phyloP scores from a whole-genome alignment of 1,140 invertebrate species.

The Drosophila bocki region DNA sequence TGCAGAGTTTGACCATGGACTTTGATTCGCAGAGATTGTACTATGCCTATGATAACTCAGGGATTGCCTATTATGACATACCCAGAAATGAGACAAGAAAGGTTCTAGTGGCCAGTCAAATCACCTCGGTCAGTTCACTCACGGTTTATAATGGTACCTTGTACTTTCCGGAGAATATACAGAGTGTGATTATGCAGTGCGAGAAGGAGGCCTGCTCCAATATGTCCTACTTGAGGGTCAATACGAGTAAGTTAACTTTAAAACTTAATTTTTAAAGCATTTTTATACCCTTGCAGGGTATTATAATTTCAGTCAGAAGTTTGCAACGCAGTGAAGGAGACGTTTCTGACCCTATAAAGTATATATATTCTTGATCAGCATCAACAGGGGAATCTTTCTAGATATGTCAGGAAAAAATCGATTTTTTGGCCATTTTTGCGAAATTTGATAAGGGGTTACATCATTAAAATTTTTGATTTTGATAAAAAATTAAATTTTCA shows the following conservation, averaged over 20 bases:
- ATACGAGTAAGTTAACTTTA: constrained; percentile 86
- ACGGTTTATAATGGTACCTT: constrained; percentile 81
- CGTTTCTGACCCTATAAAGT: too few species aligned
- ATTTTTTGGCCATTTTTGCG: too few species aligned
- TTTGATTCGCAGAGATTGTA: constrained; percentile 88
- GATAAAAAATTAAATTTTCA: too few species aligned
- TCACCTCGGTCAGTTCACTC: constrained; percentile 77
- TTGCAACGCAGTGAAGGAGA: too few species aligned
- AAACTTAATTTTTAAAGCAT: too few species aligned
- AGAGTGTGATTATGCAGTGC: constrained; percentile 79
- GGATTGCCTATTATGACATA: constrained; percentile 90
- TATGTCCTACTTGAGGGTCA: constrained; percentile 84
- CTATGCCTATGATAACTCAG: constrained; percentile 88
- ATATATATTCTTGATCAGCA: too few species aligned
- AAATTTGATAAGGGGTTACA: too few species aligned
- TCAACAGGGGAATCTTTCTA: too few species aligned
- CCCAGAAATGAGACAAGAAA: constrained; percentile 80
- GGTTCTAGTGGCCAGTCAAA: constrained; percentile 65
- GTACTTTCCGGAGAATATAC: constrained; percentile 83
- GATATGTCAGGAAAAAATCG: too few species aligned
- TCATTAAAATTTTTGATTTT: too few species aligned
- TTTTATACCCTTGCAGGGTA: too few species aligned
- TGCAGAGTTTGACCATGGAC: constrained; percentile 88
- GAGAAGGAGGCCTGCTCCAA: constrained; percentile 75
- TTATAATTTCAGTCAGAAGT: too few species aligned